phyloP scores from a whole-genome alignment of 2,888 invertebrate species.

The Biston stratarius region DNA sequence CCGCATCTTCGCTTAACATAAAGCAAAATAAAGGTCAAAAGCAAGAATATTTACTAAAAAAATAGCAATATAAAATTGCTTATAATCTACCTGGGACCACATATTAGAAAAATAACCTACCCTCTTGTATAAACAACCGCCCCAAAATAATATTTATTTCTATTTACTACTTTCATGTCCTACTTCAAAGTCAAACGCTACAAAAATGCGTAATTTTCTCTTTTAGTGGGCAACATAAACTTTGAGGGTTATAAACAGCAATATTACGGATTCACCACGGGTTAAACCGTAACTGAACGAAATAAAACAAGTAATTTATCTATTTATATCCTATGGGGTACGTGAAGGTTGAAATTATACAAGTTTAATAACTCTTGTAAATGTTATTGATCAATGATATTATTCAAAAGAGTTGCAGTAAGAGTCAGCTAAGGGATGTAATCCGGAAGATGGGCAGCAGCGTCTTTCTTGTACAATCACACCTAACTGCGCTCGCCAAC shows the following conservation, averaged over 20 bases:
- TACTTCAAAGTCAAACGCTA: constrained; percentile 13
- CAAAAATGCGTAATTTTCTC: constrained; percentile 39
- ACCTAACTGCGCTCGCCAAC: no score
- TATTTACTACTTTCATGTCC: constrained; percentile 13
- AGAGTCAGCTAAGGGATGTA: no score
- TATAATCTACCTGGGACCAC: background rate
- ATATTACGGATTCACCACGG: constrained; percentile 60
- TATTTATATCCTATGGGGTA: constrained; percentile 49
- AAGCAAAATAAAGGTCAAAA: no score
- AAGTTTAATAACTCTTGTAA: background rate
- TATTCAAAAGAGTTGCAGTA: background rate
- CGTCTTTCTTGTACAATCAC: no score
- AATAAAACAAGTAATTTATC: constrained; percentile 59
- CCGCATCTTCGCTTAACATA: no score
- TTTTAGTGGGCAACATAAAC: constrained; percentile 48
- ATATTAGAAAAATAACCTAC: background rate
- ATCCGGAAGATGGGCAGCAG: no score
- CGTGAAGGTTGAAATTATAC: constrained; percentile 17
- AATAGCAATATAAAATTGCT: background rate
- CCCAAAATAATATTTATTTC: background rate
- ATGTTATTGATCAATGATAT: background rate
- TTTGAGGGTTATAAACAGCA: constrained; percentile 57
- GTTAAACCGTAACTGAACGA: constrained; percentile 52
- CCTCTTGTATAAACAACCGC: background rate
- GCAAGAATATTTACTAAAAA: no score